Percentiles rank a stretch among this genome's conserved stretches.
phyloP scores from a whole-genome alignment of 2,888 invertebrate genomes.

The Stratiomys singularior region DNA sequence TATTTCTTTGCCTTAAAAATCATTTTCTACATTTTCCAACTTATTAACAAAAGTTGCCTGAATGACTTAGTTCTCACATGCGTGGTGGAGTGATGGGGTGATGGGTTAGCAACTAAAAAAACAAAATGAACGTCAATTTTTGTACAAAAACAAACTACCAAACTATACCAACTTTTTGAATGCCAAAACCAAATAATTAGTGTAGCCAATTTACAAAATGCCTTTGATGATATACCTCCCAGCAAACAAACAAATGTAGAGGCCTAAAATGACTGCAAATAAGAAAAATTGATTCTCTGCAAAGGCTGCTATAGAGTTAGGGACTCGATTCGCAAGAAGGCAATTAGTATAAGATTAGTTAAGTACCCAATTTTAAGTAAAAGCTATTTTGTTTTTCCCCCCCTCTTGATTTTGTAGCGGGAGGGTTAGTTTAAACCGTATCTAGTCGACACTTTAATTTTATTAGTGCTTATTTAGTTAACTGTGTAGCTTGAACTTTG shows the following conservation, averaged over 20 bases:
- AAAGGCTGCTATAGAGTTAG: constrained; percentile 13
- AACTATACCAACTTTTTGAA: constrained; percentile 21
- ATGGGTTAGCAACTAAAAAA: neutral
- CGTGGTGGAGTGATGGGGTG: constrained; percentile 10
- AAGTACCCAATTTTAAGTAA: neutral
- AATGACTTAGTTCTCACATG: neutral
- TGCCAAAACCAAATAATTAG: constrained; percentile 24
- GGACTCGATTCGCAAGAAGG: too few species aligned
- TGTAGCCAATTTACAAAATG: neutral
- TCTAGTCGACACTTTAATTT: constrained; percentile 6
- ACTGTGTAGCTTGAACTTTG: constrained; percentile 11
- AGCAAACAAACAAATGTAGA: neutral
- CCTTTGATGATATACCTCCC: constrained; percentile 14
- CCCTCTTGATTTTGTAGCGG: neutral
- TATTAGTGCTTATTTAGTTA: constrained; percentile 2
- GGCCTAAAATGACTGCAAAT: too few species aligned
- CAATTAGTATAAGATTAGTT: too few species aligned
- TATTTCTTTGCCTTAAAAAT: neutral
- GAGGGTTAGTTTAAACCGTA: neutral
- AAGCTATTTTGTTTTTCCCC: neutral
- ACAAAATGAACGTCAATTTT: neutral
- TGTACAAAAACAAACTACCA: neutral
- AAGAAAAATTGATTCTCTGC: too few species aligned
- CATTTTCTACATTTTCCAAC: neutral
- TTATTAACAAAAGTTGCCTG: neutral